phyloP scores from a whole-genome alignment of 2,797 vertebrate species.

The Agapornis canus region DNA sequence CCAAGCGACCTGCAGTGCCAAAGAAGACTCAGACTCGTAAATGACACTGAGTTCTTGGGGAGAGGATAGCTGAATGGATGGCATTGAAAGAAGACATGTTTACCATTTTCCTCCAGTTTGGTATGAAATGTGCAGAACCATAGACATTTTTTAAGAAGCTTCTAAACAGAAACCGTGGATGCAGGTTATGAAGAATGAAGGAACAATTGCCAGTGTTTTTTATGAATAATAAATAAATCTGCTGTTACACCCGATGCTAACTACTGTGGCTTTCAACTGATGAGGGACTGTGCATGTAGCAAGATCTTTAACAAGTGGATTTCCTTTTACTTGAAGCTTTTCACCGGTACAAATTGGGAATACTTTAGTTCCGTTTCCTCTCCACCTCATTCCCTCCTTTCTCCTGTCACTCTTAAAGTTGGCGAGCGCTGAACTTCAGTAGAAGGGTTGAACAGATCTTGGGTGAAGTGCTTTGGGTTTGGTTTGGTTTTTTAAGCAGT shows the following conservation, averaged over 20 bases:
- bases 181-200: slow-evolving; percentile 7
- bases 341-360: slow-evolving; percentile 76
- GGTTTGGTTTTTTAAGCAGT: slow-evolving; percentile 43
- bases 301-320: slow-evolving; percentile 72
- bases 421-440: not conserved
- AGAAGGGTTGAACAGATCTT: not conserved
- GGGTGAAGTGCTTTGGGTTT: slow-evolving; percentile 42
- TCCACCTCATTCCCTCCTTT: not conserved
- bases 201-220: slow-evolving; percentile 36
- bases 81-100: slow-evolving; percentile 36
- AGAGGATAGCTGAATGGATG: slow-evolving; percentile 47
- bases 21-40: slow-evolving; percentile 89
- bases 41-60: slow-evolving; percentile 69
- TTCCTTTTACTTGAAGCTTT: slow-evolving; percentile 87
- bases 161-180: not conserved
- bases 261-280: slow-evolving; percentile 48
- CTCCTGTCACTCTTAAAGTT: not conserved
- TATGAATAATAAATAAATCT: slow-evolving; percentile 8
- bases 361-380: slow-evolving; percentile 55
- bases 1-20: slow-evolving; percentile 87
- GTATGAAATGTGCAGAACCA: slow-evolving; percentile 61
- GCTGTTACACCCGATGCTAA: slow-evolving; percentile 46
- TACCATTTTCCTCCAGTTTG: slow-evolving; percentile 53
- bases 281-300: slow-evolving; percentile 76
- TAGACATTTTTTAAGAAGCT: slow-evolving; percentile 50